Conservation (phyloP, 1,140 invertebrate species). For the Ceratosolen fusciceps region DNA sequence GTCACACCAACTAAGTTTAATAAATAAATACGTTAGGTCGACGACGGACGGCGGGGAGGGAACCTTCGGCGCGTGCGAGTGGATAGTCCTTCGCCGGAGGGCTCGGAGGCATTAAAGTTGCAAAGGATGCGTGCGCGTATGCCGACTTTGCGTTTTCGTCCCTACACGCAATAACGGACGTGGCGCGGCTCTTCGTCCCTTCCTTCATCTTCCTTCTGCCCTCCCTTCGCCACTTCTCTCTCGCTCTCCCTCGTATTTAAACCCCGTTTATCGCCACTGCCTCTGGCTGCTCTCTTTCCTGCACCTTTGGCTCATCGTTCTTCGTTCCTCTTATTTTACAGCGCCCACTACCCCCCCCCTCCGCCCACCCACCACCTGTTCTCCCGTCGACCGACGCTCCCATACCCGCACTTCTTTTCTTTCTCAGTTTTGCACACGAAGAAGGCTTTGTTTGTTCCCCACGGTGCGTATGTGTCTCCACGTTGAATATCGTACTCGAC, state of each 20-base stretch:
- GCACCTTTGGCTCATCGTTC: neutral
- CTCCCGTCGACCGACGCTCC: neutral
- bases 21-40: slow-evolving; percentile 41
- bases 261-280: slow-evolving; percentile 27
- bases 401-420: neutral
- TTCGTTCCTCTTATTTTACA: neutral
- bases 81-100: neutral
- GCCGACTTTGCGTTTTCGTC: slow-evolving; percentile 8
- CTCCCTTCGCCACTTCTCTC: neutral
- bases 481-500: slow-evolving; percentile 5
- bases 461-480: neutral
- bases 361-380: neutral
- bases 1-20: no score
- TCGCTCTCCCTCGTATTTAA: neutral
- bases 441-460: slow-evolving; percentile 11
- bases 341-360: neutral
- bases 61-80: neutral
- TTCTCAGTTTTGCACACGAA: slow-evolving; percentile 21
- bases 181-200: neutral
- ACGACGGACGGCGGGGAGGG: neutral
- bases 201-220: neutral
- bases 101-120: slow-evolving; percentile 37
- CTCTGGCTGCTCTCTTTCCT: slow-evolving; percentile 1
- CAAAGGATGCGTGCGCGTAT: slow-evolving; percentile 3
- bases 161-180: neutral